Evolutionary conservation across 2,888 invertebrate genomes (phyloP).

Genomic region (Dolichomitus sp.): DNA sequence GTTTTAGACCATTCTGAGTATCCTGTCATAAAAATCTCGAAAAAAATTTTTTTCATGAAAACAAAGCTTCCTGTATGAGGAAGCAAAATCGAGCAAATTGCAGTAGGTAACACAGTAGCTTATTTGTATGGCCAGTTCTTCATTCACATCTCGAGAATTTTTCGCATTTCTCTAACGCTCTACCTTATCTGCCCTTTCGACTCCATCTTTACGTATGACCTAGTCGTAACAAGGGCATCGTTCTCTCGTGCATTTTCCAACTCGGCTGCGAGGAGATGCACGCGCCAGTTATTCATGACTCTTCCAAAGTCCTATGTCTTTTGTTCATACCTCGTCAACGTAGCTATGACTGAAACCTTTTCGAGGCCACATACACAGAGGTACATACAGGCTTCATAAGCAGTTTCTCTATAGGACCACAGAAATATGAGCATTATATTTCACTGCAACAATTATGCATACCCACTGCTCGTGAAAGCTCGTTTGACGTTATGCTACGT

Average conservation of each 20-base stretch:
- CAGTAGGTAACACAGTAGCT: neutral
- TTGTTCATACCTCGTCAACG: conserved; percentile 25
- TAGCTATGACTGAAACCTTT: neutral
- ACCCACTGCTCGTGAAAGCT: conserved; percentile 16
- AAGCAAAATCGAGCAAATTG: neutral
- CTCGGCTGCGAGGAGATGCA: conserved; percentile 19
- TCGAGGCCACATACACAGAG: conserved; percentile 6
- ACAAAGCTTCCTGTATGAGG: no score
- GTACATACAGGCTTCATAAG: neutral
- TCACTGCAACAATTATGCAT: conserved; percentile 10
- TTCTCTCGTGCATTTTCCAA: conserved; percentile 25
- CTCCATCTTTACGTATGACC: conserved; percentile 39
- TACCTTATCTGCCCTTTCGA: conserved; percentile 31
- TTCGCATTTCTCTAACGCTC: conserved; percentile 9
- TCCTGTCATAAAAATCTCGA: no score
- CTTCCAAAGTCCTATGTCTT: conserved; percentile 31
- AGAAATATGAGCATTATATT: conserved; percentile 24
- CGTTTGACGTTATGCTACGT: conserved; percentile 4
- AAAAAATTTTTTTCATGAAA: no score
- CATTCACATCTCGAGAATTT: neutral
- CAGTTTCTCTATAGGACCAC: neutral
- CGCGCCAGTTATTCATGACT: conserved; percentile 40
- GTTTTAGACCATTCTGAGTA: no score
- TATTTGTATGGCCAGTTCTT: conserved; percentile 3
- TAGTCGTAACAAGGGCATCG: conserved; percentile 38